Evolutionary conservation across 2,113 vertebrate genomes (phyloP).

Genomic region (Sitta europaea): DNA sequence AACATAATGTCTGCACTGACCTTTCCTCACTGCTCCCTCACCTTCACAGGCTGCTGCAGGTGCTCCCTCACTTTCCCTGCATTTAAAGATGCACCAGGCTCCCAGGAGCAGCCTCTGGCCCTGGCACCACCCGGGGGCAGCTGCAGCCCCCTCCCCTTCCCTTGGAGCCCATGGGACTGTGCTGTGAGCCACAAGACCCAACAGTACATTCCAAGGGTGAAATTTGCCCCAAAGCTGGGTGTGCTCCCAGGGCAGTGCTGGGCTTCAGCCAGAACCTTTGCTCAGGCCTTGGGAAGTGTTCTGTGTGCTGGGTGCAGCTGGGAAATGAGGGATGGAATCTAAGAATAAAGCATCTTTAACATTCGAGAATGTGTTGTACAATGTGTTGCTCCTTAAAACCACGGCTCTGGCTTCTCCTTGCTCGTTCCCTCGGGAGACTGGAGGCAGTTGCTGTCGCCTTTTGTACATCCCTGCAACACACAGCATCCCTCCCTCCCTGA

Average conservation of each 20-base stretch:
- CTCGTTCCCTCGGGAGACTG: not conserved
- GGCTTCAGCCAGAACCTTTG: not conserved
- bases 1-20: not conserved
- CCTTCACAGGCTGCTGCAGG: not conserved
- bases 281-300: not conserved
- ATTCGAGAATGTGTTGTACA: not conserved
- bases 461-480: not conserved
- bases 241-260: not conserved
- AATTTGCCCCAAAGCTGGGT: not conserved
- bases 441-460: not conserved
- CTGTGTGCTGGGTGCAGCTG: not conserved
- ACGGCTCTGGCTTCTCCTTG: not conserved
- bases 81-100: not conserved
- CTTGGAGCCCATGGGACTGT: fast-evolving
- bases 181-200: not conserved
- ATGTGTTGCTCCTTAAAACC: not conserved
- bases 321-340: not conserved
- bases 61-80: not conserved
- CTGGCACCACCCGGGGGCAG: fast-evolving
- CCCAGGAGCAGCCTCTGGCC: not conserved
- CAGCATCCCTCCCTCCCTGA: not conserved
- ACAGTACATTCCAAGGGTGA: fast-evolving
- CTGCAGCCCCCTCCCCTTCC: not conserved
- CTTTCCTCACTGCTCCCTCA: not conserved
- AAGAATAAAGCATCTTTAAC: not conserved